A percentile compares a stretch with the other conserved stretches of the same genome.
Evolutionary conservation across 1,140 invertebrate genomes (phyloP).

Genomic region (Euwallacea fornicatus): DNA sequence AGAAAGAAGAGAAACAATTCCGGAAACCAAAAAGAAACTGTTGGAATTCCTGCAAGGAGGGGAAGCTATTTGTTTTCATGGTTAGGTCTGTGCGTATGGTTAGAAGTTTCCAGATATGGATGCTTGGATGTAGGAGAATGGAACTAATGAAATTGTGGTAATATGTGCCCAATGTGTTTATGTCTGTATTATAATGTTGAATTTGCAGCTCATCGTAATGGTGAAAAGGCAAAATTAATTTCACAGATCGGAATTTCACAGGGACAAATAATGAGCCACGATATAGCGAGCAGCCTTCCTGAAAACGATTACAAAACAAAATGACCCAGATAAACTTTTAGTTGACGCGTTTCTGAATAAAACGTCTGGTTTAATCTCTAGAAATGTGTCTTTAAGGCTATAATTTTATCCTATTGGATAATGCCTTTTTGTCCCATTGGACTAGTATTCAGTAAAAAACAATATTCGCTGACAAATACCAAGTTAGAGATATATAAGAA

Average conservation of each 20-base stretch:
- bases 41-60: constrained; percentile 55
- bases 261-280: constrained; percentile 76
- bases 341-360: constrained; percentile 63
- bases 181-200: constrained; percentile 28
- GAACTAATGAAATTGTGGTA: constrained; percentile 54
- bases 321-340: constrained; percentile 72
- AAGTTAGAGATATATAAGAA: no score
- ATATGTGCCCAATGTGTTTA: constrained; percentile 7
- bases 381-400: constrained; percentile 78
- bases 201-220: constrained; percentile 64
- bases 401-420: constrained; percentile 72
- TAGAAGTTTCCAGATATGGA: constrained; percentile 77
- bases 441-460: constrained; percentile 66
- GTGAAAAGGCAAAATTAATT: constrained; percentile 70
- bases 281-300: constrained; percentile 77
- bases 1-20: constrained; percentile 62
- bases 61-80: constrained; percentile 66
- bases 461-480: not conserved
- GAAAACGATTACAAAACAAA: constrained; percentile 84
- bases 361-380: no score
- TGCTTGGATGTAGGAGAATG: constrained; percentile 63
- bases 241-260: constrained; percentile 81
- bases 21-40: constrained; percentile 61
- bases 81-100: constrained; percentile 70
- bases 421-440: constrained; percentile 75